Conservation (phyloP, 2,797 vertebrate species). For the Galago senegalensis region DNA sequence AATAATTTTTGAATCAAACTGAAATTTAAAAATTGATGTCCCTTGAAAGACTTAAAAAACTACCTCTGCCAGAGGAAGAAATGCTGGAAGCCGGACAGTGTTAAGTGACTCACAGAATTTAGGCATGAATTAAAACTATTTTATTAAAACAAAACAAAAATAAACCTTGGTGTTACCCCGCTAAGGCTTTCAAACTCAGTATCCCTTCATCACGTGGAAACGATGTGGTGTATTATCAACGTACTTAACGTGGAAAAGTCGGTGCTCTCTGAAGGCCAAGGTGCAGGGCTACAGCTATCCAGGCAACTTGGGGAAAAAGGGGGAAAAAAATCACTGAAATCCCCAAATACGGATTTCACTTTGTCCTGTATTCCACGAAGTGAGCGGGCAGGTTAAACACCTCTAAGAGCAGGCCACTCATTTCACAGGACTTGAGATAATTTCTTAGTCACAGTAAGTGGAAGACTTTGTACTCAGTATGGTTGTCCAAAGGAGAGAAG, state of each 20-base stretch:
- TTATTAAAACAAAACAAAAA: conserved; percentile 1
- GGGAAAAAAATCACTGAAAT: not conserved
- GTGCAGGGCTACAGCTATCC: not conserved
- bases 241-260: not conserved
- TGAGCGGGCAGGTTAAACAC: not conserved
- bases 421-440: not conserved
- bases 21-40: not conserved
- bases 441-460: not conserved
- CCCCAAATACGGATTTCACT: not conserved
- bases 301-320: not conserved
- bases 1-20: conserved; percentile 47
- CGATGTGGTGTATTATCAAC: not conserved
- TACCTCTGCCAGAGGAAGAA: not conserved
- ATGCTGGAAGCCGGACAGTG: not conserved
- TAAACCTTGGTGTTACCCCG: not conserved
- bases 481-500: not conserved
- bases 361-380: not conserved
- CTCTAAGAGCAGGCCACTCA: not conserved
- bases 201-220: not conserved
- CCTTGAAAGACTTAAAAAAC: not conserved
- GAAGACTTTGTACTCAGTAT: not conserved
- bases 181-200: not conserved
- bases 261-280: not conserved
- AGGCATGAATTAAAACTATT: not conserved
- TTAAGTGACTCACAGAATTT: not conserved